Evolutionary conservation across 2,797 vertebrate genomes (phyloP).

Genomic region (Pipistrellus kuhlii): DNA sequence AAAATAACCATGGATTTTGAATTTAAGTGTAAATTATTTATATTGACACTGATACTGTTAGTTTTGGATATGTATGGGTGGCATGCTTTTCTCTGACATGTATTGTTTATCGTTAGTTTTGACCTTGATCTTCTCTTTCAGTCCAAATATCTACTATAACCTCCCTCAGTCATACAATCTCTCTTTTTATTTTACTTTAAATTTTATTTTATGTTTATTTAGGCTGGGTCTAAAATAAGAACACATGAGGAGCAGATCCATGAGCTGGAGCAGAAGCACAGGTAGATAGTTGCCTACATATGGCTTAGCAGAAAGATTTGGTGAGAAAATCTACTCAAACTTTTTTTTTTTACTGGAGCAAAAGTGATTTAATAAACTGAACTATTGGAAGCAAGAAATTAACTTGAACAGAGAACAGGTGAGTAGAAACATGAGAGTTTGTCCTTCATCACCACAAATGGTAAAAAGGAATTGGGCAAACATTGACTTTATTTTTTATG

Average conservation of each 20-base stretch:
- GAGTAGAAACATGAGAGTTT: not conserved
- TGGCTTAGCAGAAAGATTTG: not conserved
- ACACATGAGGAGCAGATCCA: not conserved
- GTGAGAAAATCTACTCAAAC: not conserved
- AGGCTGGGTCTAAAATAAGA: not conserved
- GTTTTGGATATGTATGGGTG: not conserved
- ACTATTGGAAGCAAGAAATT: not conserved
- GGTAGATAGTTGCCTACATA: not conserved
- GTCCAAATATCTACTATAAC: not conserved
- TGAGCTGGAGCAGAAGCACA: not conserved
- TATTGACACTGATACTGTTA: not conserved
- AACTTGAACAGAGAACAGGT: not conserved
- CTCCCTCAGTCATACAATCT: not conserved
- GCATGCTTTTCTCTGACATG: not conserved
- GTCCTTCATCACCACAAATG: not conserved
- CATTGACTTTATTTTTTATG: not conserved
- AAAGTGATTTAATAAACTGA: not conserved
- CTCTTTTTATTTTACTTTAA: conserved; percentile 20
- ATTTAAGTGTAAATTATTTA: not conserved
- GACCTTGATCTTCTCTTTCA: not conserved
- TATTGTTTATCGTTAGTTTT: not conserved
- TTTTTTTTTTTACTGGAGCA: not conserved
- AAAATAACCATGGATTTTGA: not conserved
- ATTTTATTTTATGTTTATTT: not conserved
- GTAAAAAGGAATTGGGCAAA: not conserved